Base-by-base conservation (phyloP, 1,140 invertebrate species). In the Zaprionus camerounensis region DNA sequence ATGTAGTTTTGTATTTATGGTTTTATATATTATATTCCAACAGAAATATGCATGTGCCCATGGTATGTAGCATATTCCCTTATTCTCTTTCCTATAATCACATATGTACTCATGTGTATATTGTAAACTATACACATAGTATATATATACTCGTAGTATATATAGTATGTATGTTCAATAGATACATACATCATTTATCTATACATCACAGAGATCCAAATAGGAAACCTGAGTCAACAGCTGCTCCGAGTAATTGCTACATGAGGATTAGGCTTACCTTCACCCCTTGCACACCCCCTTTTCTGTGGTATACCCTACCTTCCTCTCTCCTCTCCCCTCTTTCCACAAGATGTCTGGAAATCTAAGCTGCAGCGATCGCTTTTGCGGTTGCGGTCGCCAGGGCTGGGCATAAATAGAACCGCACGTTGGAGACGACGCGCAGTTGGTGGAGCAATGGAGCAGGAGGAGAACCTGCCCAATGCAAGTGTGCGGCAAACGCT, bases 381-480 rank as follows among this genome's bases (percentile, higher is more conserved):
- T 9, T n/a, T 46, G 41, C 2, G 41, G 41, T 46, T 46, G 41
- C 41, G 41, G 41, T 46, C 17, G 5, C n/a, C n/a, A 7, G 41
- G 6, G 41, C n/a, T 46, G 41, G n/a, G 41, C 41, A 46, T 46
- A 46, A 46, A 46, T 46, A 46, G 41, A 46, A 46, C n/a, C 41
- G 41, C 41, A 1, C 15, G n/a, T 17, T 17, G 41, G 41, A 9
- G 7, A 17, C n/a, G 7, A 17, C 41, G n/a, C n/a, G n/a, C 41
- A 46, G 41, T 46, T 46, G 41, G n/a, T 20, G n/a, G n/a, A 13
- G 13, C 41, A 7, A 57, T 64, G 28, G 24, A 53, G 17, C 15
- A 38, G 20, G 44, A 64, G 28, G 34, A 70, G 28, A 12, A 75
- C 71, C 41, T 53, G 17, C 72, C 72, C 22, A 75, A 75, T 63